A percentile compares a stretch with the other conserved stretches of the same genome.
Evolutionary conservation across 1,140 invertebrate species (phyloP).

Genomic region (Helicoverpa armigera): DNA sequence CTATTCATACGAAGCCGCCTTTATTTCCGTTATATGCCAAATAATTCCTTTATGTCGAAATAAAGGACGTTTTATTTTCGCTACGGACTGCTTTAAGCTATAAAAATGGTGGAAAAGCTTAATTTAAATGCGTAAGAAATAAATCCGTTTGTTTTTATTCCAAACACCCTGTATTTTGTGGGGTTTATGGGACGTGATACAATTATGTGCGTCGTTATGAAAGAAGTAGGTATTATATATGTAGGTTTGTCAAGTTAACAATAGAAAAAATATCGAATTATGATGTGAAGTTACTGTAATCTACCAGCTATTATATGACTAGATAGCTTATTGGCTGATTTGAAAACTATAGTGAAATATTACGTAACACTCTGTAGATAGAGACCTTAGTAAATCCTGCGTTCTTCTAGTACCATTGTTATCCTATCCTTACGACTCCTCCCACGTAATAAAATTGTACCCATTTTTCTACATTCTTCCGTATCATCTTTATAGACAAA

Average conservation of each 20-base stretch:
- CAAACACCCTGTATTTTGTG: constrained; percentile 18
- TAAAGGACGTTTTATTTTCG: constrained; percentile 38
- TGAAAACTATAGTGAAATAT: no score
- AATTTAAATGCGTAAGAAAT: constrained; percentile 43
- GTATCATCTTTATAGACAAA: no score
- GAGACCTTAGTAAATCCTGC: no score
- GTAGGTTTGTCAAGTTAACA: background rate
- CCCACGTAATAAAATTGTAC: no score
- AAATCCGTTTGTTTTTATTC: constrained; percentile 40
- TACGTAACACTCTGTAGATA: no score
- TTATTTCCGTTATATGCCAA: constrained; percentile 34
- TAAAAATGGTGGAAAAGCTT: constrained; percentile 27
- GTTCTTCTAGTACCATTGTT: no score
- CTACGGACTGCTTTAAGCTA: constrained; percentile 32
- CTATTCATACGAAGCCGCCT: constrained; percentile 20
- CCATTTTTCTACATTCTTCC: no score
- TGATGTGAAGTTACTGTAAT: no score
- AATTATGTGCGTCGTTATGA: constrained; percentile 8
- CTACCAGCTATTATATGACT: no score
- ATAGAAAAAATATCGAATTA: no score
- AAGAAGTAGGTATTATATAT: constrained; percentile 13
- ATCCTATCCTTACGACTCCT: no score
- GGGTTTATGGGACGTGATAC: constrained; percentile 26
- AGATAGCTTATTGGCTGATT: no score
- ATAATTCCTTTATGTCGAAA: constrained; percentile 37